Evolutionary conservation across 1,140 invertebrate species (phyloP).

Genomic region (Pygmarrhopalites habei): DNA sequence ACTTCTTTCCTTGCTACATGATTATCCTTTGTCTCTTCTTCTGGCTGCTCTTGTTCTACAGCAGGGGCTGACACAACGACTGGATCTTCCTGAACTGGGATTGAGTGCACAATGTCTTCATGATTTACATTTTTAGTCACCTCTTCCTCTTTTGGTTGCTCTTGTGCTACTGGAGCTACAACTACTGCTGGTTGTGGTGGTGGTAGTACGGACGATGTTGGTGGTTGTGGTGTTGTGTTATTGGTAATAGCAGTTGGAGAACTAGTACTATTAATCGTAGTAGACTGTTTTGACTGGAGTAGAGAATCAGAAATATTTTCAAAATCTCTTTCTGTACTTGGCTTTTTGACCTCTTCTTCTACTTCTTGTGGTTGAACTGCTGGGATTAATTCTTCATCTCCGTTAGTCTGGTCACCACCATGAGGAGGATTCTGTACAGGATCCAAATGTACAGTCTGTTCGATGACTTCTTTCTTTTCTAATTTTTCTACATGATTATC

Average conservation of each 20-base stretch:
- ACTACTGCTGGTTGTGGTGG: no score
- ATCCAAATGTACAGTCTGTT: constrained; percentile 30
- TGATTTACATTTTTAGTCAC: background rate
- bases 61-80: background rate
- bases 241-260: no score
- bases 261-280: no score
- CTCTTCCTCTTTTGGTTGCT: background rate
- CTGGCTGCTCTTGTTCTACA: background rate
- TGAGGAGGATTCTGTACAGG: constrained; percentile 32
- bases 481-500: background rate
- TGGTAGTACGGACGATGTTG: no score
- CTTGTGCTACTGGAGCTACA: background rate
- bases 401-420: background rate
- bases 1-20: background rate
- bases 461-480: constrained; percentile 9
- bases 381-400: background rate
- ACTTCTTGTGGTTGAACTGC: background rate
- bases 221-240: no score
- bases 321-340: no score
- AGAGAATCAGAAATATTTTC: background rate
- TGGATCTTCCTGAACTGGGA: background rate
- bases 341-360: no score
- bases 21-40: background rate
- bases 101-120: no score
- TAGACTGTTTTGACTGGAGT: background rate